Evolutionary conservation across 2,113 vertebrate genomes (phyloP).

Genomic region (Rhinolophus sinicus): DNA sequence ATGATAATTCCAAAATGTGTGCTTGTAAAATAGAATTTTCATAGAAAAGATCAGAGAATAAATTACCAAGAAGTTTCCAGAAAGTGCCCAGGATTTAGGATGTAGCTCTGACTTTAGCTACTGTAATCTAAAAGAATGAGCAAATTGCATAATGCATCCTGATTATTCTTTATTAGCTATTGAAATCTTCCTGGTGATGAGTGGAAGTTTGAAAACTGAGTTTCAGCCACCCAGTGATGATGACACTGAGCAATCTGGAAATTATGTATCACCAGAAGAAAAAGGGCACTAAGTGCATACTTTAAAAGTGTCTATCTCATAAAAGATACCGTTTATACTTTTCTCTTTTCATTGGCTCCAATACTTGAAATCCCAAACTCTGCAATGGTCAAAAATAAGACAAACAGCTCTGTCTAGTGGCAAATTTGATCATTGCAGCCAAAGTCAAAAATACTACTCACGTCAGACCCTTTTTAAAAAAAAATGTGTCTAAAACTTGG

Average conservation of each 20-base stretch:
- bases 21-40: conserved; percentile 10
- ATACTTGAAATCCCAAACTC: not conserved
- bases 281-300: not conserved
- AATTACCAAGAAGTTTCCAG: conserved; percentile 31
- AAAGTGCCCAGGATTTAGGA: not conserved
- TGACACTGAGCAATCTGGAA: conserved; percentile 34
- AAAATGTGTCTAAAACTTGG: not conserved
- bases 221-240: not conserved
- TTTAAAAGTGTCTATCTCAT: not conserved
- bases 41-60: conserved; percentile 27
- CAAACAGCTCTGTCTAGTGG: conserved; percentile 87
- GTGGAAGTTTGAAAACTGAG: not conserved
- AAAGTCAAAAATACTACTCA: conserved; percentile 19
- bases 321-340: not conserved
- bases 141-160: not conserved
- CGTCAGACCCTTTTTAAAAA: conserved; percentile 6
- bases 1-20: not conserved
- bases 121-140: not conserved
- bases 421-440: conserved; percentile 78
- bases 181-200: not conserved
- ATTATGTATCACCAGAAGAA: not conserved
- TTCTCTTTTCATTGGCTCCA: not conserved
- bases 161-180: conserved; percentile 39
- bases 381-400: conserved; percentile 75
- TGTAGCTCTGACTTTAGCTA: conserved; percentile 50